Evolutionary conservation across 2,113 vertebrate genomes (phyloP).

Genomic region (Ploceus nigricollis): DNA sequence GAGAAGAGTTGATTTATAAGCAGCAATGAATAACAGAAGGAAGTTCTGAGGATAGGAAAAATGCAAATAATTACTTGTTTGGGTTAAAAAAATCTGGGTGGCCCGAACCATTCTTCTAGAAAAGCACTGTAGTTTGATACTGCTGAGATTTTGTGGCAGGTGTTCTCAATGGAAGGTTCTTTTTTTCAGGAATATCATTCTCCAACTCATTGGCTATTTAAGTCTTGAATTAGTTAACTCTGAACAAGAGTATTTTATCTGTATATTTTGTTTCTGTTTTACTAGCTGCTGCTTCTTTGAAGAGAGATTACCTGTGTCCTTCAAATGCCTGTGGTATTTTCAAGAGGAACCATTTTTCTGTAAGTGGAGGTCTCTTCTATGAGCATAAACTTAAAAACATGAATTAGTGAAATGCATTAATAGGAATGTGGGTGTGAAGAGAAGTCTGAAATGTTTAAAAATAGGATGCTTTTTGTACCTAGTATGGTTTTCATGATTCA

Average conservation of each 20-base stretch:
- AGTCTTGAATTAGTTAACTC: neutral
- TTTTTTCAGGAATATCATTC: neutral
- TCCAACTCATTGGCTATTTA: neutral
- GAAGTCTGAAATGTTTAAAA: neutral
- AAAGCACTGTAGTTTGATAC: neutral
- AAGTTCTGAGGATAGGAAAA: neutral
- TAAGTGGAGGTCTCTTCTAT: neutral
- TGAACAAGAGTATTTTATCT: neutral
- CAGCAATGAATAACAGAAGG: neutral
- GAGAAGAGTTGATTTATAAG: neutral
- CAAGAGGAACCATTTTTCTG: neutral
- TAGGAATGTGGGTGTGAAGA: neutral
- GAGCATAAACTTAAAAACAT: neutral
- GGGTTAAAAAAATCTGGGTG: neutral
- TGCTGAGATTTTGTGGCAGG: neutral
- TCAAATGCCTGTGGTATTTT: constrained; percentile 3
- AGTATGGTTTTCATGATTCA: neutral
- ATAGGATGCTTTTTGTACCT: neutral
- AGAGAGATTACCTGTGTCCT: neutral
- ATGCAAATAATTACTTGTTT: neutral
- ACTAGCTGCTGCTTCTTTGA: neutral
- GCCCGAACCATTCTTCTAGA: neutral
- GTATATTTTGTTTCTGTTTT: neutral
- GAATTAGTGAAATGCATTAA: neutral
- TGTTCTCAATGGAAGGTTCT: neutral